phyloP scores from a whole-genome alignment of 2,113 vertebrate species.

The Trematomus loennbergii region DNA sequence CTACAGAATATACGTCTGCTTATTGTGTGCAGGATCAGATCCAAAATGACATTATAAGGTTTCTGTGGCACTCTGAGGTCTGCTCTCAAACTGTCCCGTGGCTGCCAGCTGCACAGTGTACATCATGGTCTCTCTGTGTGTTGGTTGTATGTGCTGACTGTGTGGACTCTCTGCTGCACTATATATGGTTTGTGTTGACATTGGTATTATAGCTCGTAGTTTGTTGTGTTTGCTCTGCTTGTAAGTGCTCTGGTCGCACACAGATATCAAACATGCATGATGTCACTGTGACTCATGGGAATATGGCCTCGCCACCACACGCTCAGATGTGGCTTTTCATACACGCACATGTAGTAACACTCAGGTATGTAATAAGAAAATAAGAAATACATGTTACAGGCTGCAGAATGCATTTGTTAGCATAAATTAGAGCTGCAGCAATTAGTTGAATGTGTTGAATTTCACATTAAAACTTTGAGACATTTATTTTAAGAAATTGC shows the following conservation, averaged over 20 bases:
- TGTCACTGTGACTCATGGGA: conserved; percentile 72
- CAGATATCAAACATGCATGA: conserved; percentile 62
- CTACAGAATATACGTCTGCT: conserved; percentile 41
- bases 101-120: neutral
- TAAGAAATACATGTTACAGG: conserved; percentile 6
- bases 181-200: neutral
- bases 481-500: neutral
- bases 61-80: conserved; percentile 25
- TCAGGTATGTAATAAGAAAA: conserved; percentile 33
- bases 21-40: conserved; percentile 45
- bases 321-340: conserved; percentile 46
- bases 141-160: neutral
- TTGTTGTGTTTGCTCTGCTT: conserved; percentile 38
- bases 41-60: conserved; percentile 37
- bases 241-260: conserved; percentile 33
- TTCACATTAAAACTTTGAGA: neutral
- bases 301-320: conserved; percentile 46
- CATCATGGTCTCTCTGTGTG: neutral
- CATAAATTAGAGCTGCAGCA: neutral
- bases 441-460: neutral
- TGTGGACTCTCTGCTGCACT: neutral
- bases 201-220: conserved; percentile 16
- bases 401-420: neutral
- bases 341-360: conserved; percentile 34
- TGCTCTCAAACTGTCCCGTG: conserved; percentile 32